phyloP scores from a whole-genome alignment of 2,797 vertebrate genomes.

The Sciaenops ocellatus region DNA sequence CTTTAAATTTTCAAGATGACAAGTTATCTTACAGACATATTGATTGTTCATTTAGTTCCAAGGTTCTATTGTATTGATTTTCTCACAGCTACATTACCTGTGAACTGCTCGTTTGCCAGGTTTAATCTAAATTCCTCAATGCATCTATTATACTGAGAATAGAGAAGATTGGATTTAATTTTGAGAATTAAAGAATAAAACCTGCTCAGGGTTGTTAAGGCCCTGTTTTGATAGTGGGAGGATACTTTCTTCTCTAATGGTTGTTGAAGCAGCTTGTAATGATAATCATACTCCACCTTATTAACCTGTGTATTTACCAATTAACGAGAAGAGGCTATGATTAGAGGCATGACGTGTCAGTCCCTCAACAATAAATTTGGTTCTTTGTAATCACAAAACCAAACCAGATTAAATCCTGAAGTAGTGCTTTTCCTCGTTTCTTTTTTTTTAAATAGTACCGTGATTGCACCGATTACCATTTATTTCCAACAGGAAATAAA shows the following conservation, averaged over 20 bases:
- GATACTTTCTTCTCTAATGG: neutral
- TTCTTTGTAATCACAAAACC: neutral
- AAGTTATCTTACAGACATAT: neutral
- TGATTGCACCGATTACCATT: neutral
- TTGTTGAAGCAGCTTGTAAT: neutral
- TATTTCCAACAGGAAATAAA: neutral
- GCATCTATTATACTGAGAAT: neutral
- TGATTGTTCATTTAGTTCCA: neutral
- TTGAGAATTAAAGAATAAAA: neutral
- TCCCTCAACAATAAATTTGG: too few relatives aligned
- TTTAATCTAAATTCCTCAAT: neutral
- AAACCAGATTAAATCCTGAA: neutral
- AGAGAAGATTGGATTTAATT: neutral
- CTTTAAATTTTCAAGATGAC: neutral
- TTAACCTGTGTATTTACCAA: neutral
- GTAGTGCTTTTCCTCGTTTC: neutral
- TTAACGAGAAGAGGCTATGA: neutral
- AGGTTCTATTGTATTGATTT: neutral
- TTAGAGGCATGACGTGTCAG: neutral
- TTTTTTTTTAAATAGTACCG: neutral
- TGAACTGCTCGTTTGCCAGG: neutral
- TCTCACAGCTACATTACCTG: neutral
- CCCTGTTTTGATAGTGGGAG: neutral
- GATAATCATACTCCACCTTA: neutral
- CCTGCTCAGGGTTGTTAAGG: neutral